These are phyloP conservation scores for Acanthurus leucopareius DNA, from an alignment of 2,797 vertebrate species.

Conservation along the genomic window DNA sequence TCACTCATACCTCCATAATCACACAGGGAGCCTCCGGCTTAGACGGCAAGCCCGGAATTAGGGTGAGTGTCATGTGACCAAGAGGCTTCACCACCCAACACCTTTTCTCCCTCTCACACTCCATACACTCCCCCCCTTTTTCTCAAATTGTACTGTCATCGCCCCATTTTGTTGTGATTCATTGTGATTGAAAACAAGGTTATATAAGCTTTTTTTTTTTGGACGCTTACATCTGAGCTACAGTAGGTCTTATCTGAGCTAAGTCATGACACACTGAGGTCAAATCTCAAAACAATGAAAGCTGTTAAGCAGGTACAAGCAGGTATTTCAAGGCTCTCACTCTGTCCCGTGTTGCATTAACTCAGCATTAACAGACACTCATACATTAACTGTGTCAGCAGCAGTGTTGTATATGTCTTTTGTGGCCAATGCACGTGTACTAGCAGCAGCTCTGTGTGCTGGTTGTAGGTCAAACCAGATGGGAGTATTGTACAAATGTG, in stretches of 20 bases:
- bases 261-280: conserved; percentile 19
- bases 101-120: conserved; percentile 42
- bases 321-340: conserved; percentile 65
- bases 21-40: conserved; percentile 99
- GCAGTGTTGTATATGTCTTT: conserved; percentile 67
- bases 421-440: conserved; percentile 77
- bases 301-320: conserved; percentile 9
- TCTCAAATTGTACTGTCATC: conserved; percentile 21
- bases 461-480: conserved; percentile 51
- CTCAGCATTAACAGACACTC: conserved; percentile 86
- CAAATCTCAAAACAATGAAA: conserved; percentile 10
- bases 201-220: background rate
- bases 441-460: conserved; percentile 57
- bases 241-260: background rate
- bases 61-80: conserved; percentile 93
- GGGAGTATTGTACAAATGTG: conserved; percentile 36
- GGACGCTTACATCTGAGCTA: conserved; percentile 11
- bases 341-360: conserved; percentile 83
- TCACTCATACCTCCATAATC: conserved; percentile 95
- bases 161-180: conserved; percentile 36
- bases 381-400: conserved; percentile 84
- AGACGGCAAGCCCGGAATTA: conserved; percentile 98
- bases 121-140: conserved; percentile 19
- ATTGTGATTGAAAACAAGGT: conserved; percentile 36
- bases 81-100: conserved; percentile 81